These are phyloP conservation scores for Acanthopagrus latus DNA, from an alignment of 2,797 vertebrate genomes.

Conservation along the genomic window DNA sequence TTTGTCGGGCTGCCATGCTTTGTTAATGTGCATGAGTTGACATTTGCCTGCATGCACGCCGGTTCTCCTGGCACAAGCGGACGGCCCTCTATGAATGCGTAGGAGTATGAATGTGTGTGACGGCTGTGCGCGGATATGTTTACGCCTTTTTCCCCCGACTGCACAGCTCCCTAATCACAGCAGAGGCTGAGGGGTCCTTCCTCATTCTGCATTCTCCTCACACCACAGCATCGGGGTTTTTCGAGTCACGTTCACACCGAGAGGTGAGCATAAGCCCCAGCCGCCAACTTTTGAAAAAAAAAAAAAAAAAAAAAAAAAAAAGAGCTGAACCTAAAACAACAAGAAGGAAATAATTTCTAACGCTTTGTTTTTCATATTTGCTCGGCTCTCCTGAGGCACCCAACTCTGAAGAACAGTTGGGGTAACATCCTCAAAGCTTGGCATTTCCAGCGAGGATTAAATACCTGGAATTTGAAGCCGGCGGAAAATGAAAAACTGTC, in stretches of 20 bases:
- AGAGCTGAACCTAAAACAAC: conserved; percentile 71
- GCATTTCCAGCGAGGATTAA: conserved; percentile 81
- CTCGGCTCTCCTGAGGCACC: conserved; percentile 69
- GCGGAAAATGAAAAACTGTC: conserved; percentile 80
- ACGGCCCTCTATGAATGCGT: not conserved
- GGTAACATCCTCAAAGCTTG: conserved; percentile 79
- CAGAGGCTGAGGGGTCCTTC: conserved; percentile 46
- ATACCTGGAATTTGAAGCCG: conserved; percentile 78
- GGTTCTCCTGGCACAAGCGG: conserved; percentile 3
- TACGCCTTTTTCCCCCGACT: conserved; percentile 46
- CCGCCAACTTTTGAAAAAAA: conserved; percentile 64
- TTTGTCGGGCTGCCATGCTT: conserved; percentile 14
- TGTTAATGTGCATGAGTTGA: conserved; percentile 6
- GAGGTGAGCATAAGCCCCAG: conserved; percentile 64
- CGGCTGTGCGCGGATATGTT: conserved; percentile 25
- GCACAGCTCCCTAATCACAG: conserved; percentile 64
- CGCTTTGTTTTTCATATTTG: conserved; percentile 79
- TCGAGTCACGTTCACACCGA: conserved; percentile 67
- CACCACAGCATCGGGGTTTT: conserved; percentile 49
- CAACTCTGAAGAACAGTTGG: conserved; percentile 72
- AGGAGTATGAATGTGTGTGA: conserved; percentile 27
- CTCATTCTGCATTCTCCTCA: conserved; percentile 71
- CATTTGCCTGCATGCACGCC: conserved; percentile 3
- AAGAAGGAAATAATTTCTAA: conserved; percentile 71
- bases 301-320: conserved; percentile 43